Conservation (phyloP, 2,797 vertebrate species). For the Pterois miles region DNA sequence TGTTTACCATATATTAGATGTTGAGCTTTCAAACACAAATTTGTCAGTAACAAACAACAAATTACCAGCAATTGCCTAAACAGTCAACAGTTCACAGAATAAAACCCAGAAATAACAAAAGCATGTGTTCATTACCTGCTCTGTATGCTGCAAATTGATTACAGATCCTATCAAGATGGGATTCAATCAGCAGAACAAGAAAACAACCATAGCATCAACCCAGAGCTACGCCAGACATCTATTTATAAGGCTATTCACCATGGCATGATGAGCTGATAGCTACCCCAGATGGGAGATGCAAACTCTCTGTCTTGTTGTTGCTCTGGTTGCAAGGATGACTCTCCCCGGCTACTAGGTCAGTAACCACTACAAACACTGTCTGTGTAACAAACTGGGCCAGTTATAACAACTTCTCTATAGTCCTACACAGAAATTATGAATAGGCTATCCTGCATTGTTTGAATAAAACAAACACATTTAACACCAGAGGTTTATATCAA, state of each 20-base stretch:
- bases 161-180: slow-evolving; percentile 27
- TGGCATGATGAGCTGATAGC: slow-evolving; percentile 49
- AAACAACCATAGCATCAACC: slow-evolving; percentile 4
- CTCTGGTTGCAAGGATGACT: slow-evolving; percentile 75
- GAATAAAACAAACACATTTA: background rate
- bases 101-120: background rate
- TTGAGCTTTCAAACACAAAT: background rate
- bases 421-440: background rate
- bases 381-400: slow-evolving; percentile 43
- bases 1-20: background rate
- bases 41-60: background rate
- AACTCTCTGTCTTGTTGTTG: slow-evolving; percentile 69
- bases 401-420: slow-evolving; percentile 26
- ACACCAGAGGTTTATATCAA: background rate
- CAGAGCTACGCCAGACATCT: slow-evolving; percentile 17
- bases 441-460: background rate
- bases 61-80: background rate
- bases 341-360: slow-evolving; percentile 75
- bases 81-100: background rate
- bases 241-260: slow-evolving; percentile 31
- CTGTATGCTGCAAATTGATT: slow-evolving; percentile 20
- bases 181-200: slow-evolving; percentile 46
- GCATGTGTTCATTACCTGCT: slow-evolving; percentile 13
- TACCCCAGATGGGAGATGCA: slow-evolving; percentile 55
- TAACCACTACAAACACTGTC: slow-evolving; percentile 82